These are phyloP conservation scores for Pelagia noctiluca DNA, from an alignment of 30 jellyfish, hydroid and myxozoan genomes.

Conservation along the genomic window DNA sequence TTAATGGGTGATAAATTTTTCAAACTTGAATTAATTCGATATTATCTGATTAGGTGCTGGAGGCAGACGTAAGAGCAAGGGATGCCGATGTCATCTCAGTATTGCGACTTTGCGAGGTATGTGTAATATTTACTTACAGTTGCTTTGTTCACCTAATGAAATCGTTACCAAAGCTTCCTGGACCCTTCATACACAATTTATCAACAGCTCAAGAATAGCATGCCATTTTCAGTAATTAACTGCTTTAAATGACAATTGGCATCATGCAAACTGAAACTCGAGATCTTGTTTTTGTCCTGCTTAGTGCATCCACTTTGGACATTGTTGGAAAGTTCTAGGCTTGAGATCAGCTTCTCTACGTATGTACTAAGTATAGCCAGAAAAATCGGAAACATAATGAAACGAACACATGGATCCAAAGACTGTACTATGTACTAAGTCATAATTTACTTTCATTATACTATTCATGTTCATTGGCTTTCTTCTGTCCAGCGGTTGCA, in stretches of 20 bases:
- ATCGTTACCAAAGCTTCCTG: neutral
- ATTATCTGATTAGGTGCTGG: conserved; percentile 70
- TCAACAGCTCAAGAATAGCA: neutral
- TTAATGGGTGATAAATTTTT: too few species aligned
- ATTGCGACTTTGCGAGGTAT: conserved; percentile 80
- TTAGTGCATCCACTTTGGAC: neutral
- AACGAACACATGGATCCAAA: too few species aligned
- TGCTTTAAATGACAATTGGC: too few species aligned
- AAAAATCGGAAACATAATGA: too few species aligned
- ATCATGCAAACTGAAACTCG: too few species aligned
- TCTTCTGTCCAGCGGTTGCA: conserved; percentile 56
- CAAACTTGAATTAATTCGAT: neutral
- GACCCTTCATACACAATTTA: neutral
- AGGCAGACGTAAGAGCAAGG: conserved; percentile 74
- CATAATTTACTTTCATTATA: neutral
- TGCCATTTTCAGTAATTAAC: too few species aligned
- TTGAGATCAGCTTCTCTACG: too few species aligned
- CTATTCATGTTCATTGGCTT: neutral
- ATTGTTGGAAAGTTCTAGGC: too few species aligned
- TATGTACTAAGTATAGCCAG: too few species aligned
- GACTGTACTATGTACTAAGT: neutral
- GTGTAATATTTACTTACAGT: too few species aligned
- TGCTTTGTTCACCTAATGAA: too few species aligned
- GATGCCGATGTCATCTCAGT: conserved; percentile 84
- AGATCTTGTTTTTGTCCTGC: neutral